Evolutionary conservation across 2,797 vertebrate genomes (phyloP).

Genomic region (Numenius phaeopus): DNA sequence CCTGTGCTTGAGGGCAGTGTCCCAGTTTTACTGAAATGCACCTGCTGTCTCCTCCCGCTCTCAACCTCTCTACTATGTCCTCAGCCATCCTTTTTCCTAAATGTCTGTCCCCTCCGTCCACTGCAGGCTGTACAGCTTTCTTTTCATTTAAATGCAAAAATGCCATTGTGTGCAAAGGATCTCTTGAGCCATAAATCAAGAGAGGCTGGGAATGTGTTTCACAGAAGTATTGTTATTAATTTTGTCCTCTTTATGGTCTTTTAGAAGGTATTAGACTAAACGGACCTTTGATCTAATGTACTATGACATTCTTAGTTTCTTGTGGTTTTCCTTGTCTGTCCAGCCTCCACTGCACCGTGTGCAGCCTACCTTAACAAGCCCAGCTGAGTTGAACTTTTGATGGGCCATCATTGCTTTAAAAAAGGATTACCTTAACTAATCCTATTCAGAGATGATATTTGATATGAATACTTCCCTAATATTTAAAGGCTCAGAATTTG

Average conservation of each 20-base stretch:
- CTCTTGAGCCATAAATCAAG: background rate
- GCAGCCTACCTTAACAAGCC: background rate
- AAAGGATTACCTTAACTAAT: background rate
- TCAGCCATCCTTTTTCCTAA: background rate
- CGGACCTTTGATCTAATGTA: background rate
- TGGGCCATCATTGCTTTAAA: background rate
- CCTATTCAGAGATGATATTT: background rate
- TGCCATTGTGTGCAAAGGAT: background rate
- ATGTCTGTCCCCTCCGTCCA: background rate
- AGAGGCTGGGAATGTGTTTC: background rate
- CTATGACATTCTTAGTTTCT: background rate
- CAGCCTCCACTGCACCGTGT: background rate
- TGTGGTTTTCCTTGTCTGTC: background rate
- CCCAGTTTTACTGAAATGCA: background rate
- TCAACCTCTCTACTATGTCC: background rate
- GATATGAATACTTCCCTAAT: background rate
- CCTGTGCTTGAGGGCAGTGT: background rate
- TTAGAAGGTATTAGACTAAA: background rate
- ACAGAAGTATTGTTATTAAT: background rate
- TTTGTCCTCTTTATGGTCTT: background rate
- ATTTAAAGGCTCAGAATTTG: background rate
- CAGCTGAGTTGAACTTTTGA: background rate
- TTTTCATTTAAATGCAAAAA: background rate
- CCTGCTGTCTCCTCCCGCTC: background rate
- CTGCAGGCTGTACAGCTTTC: background rate